Conservation (phyloP, 2,797 vertebrate species). For the Notolabrus celidotus region DNA sequence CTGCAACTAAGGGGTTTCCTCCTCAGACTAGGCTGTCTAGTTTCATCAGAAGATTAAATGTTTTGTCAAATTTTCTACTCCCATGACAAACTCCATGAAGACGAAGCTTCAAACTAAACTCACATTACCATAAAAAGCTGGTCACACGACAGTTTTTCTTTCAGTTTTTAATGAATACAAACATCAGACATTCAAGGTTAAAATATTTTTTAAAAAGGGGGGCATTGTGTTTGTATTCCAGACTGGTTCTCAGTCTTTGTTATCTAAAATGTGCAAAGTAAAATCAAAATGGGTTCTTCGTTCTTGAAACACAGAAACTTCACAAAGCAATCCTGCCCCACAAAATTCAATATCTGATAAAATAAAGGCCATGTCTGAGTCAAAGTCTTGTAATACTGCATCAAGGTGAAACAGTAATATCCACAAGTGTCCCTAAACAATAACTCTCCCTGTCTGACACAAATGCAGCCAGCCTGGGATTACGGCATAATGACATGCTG, state of each 20-base stretch:
- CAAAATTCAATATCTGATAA: constrained; percentile 27
- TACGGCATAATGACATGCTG: constrained; percentile 63
- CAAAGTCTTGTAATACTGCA: constrained; percentile 16
- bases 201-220: no score
- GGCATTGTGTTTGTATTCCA: background rate
- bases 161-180: no score
- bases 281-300: background rate
- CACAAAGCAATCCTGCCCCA: constrained; percentile 10
- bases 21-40: no score
- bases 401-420: constrained; percentile 48
- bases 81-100: no score
- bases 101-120: no score
- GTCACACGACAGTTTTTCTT: no score
- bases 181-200: no score
- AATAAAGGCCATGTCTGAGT: constrained; percentile 41
- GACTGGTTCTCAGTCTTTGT: background rate
- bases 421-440: constrained; percentile 58
- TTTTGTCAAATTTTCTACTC: no score
- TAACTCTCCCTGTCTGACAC: constrained; percentile 58
- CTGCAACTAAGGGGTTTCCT: no score
- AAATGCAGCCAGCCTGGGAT: constrained; percentile 60
- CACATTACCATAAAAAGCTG: no score
- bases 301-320: constrained; percentile 5
- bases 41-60: no score
- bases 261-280: constrained; percentile 6